These are phyloP conservation scores for Manacus vitellinus DNA, from an alignment of 2,113 vertebrate genomes.

Conservation along the genomic window DNA sequence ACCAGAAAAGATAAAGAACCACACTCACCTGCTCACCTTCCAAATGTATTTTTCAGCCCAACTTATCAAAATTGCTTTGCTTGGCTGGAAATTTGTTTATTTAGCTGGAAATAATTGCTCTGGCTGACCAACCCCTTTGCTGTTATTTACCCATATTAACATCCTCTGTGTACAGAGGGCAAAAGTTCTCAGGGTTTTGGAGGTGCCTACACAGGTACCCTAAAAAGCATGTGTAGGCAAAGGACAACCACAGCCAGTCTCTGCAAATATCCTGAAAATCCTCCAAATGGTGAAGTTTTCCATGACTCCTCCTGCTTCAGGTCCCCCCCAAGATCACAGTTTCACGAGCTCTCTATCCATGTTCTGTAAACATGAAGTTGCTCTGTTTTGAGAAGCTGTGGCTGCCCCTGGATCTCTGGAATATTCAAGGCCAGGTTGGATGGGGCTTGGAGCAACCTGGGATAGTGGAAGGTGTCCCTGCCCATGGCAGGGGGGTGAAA, in stretches of 20 bases:
- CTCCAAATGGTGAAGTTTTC: background rate
- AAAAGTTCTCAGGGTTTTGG: background rate
- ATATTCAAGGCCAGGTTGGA: background rate
- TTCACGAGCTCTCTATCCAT: background rate
- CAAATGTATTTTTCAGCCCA: background rate
- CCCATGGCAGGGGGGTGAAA: background rate
- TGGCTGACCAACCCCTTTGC: background rate
- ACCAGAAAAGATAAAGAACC: background rate
- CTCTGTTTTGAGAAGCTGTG: background rate
- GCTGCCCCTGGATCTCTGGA: background rate
- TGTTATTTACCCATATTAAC: background rate
- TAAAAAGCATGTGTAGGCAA: background rate
- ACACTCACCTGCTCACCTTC: background rate
- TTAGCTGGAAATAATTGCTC: background rate
- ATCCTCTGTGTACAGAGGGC: background rate
- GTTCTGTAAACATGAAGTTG: background rate
- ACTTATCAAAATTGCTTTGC: background rate
- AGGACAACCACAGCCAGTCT: background rate
- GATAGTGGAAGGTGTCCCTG: background rate
- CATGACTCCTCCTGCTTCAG: background rate
- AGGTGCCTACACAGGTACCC: background rate
- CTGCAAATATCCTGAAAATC: background rate
- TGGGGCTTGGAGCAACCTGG: background rate
- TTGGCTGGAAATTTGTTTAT: background rate
- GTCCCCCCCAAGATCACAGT: background rate